Conservation (phyloP, 2,888 invertebrate genomes). For the Leptinotarsa tumamoca region DNA sequence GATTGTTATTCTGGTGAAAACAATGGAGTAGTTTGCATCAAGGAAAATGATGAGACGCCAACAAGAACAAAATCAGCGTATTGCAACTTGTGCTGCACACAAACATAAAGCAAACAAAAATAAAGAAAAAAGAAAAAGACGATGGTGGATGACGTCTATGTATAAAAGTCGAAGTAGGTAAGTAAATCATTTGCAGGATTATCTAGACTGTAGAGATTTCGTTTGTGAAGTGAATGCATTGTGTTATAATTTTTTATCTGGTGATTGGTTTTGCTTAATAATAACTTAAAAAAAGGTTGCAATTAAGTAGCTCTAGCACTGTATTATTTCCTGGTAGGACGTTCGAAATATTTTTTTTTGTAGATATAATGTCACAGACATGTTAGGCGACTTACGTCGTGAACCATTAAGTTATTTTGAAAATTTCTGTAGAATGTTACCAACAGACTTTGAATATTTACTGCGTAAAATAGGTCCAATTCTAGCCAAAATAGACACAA, state of each 20-base stretch:
- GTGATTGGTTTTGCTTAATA: background rate
- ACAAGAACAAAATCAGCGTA: conserved; percentile 4
- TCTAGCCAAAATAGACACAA: conserved; percentile 45
- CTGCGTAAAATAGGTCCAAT: conserved; percentile 41
- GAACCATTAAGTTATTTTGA: conserved; percentile 40
- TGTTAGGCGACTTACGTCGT: conserved; percentile 25
- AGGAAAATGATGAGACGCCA: background rate
- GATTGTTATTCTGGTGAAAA: conserved; percentile 10
- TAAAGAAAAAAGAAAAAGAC: background rate
- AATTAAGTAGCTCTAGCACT: conserved; percentile 11
- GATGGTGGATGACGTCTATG: conserved; percentile 3
- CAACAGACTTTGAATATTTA: conserved; percentile 47
- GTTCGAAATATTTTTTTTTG: conserved; percentile 15
- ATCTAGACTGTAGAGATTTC: conserved; percentile 8
- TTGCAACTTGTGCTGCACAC: background rate
- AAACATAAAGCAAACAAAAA: background rate
- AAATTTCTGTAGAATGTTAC: conserved; percentile 48
- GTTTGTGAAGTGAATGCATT: background rate
- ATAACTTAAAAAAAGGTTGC: conserved; percentile 3
- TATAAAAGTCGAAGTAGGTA: conserved; percentile 14
- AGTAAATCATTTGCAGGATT: conserved; percentile 8
- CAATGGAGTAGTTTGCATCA: conserved; percentile 7
- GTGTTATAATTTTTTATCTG: background rate
- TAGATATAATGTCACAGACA: conserved; percentile 25
- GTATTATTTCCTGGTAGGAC: conserved; percentile 6